Percentiles rank a stretch among this genome's conserved stretches.
phyloP scores from a whole-genome alignment of 2,888 invertebrate genomes.

The Isoperla grammatica region DNA sequence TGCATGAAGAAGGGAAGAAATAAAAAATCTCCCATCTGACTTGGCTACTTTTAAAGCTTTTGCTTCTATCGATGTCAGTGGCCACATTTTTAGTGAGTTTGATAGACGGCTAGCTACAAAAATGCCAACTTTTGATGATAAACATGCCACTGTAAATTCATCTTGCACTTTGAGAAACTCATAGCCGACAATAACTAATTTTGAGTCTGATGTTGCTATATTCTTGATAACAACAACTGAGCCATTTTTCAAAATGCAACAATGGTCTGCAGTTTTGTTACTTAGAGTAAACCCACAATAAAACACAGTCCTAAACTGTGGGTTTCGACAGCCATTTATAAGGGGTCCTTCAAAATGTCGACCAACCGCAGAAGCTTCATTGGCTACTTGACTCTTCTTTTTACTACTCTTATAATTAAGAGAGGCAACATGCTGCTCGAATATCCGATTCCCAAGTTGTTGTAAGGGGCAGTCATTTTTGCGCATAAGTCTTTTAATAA shows the following conservation, averaged over 20 bases:
- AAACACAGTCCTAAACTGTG: neutral
- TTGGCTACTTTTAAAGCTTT: constrained; percentile 2
- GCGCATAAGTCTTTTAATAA: constrained; percentile 20
- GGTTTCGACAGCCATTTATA: constrained; percentile 5
- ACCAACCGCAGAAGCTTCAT: neutral
- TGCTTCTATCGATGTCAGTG: neutral
- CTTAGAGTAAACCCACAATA: neutral
- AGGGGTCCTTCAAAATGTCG: constrained; percentile 5
- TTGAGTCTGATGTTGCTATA: neutral
- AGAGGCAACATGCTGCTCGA: neutral
- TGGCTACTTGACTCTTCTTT: neutral
- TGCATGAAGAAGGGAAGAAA: constrained; percentile 6
- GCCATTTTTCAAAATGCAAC: constrained; percentile 11
- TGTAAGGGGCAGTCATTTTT: constrained; percentile 20
- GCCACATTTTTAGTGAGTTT: neutral
- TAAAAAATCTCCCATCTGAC: neutral
- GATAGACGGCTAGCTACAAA: constrained; percentile 8
- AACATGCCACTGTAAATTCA: constrained; percentile 2
- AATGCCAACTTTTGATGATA: constrained; percentile 1
- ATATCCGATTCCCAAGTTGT: constrained; percentile 14
- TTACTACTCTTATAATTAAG: neutral
- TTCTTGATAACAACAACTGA: neutral
- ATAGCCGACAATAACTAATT: constrained; percentile 3
- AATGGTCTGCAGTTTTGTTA: constrained; percentile 4
- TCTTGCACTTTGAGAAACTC: neutral